phyloP scores from a whole-genome alignment of 2,113 vertebrate genomes.

The Pterocles orientalis region DNA sequence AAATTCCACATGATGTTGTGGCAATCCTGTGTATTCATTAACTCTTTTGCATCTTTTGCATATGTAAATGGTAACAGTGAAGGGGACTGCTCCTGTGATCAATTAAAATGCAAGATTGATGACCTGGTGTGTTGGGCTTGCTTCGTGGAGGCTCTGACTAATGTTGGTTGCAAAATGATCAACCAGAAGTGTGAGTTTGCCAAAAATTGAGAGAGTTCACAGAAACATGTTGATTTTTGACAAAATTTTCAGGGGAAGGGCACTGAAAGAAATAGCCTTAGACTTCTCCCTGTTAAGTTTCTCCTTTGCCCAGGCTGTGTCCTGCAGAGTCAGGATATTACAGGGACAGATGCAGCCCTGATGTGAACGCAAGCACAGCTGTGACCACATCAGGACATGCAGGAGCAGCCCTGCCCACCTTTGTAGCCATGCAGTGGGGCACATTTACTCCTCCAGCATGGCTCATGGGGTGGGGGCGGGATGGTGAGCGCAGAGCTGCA shows the following conservation, averaged over 20 bases:
- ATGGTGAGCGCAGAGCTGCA: background rate
- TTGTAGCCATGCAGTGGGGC: background rate
- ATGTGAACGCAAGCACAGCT: background rate
- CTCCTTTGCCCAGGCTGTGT: background rate
- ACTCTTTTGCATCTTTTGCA: background rate
- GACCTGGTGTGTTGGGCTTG: background rate
- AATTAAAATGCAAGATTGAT: background rate
- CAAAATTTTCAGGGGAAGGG: background rate
- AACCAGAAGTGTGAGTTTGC: background rate
- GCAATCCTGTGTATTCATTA: background rate
- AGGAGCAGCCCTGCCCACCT: background rate
- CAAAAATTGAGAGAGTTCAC: background rate
- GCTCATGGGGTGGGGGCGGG: background rate
- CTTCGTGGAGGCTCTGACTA: background rate
- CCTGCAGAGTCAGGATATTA: background rate
- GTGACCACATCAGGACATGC: background rate
- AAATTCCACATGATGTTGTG: background rate
- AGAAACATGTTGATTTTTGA: background rate
- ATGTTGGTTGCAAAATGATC: background rate
- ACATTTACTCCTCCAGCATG: background rate
- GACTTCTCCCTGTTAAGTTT: background rate
- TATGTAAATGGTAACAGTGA: background rate
- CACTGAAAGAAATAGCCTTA: background rate
- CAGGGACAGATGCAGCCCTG: background rate
- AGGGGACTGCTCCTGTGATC: background rate